These are phyloP conservation scores for Aspidapion aeneum DNA, from an alignment of 2,888 invertebrate species.

Conservation along the genomic window DNA sequence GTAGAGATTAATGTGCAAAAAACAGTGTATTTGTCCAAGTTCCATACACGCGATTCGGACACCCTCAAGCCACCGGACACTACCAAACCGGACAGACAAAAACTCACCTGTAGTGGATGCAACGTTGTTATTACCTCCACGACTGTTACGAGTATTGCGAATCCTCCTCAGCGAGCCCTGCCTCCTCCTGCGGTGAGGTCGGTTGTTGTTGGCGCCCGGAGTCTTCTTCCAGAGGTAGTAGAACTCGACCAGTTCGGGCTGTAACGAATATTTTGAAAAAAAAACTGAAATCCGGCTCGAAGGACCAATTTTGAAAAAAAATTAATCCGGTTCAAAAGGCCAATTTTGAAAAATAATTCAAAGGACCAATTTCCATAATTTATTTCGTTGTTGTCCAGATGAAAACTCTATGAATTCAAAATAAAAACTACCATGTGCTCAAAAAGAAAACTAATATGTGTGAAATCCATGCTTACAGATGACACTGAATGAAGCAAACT, in stretches of 20 bases:
- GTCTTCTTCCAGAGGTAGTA: constrained; percentile 99
- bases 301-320: background rate
- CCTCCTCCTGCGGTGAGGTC: constrained; percentile 87
- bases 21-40: too few relatives aligned
- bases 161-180: constrained; percentile 85
- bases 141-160: constrained; percentile 82
- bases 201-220: constrained; percentile 93
- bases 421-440: too few relatives aligned
- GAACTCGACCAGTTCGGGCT: constrained; percentile 95
- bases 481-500: too few relatives aligned
- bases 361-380: background rate
- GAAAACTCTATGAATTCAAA: too few relatives aligned
- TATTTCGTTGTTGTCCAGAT: too few relatives aligned
- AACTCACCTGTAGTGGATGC: constrained; percentile 51
- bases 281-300: too few relatives aligned
- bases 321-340: background rate
- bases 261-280: constrained; percentile 26
- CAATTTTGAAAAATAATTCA: background rate
- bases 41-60: too few relatives aligned
- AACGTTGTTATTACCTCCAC: constrained; percentile 58
- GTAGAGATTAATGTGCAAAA: too few relatives aligned
- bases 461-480: too few relatives aligned
- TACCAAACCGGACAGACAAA: constrained; percentile 23
- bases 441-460: too few relatives aligned
- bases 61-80: constrained; percentile 34